These are phyloP conservation scores for Cyrtodaria siliqua DNA, from an alignment of 2,888 invertebrate species.

Conservation along the genomic window DNA sequence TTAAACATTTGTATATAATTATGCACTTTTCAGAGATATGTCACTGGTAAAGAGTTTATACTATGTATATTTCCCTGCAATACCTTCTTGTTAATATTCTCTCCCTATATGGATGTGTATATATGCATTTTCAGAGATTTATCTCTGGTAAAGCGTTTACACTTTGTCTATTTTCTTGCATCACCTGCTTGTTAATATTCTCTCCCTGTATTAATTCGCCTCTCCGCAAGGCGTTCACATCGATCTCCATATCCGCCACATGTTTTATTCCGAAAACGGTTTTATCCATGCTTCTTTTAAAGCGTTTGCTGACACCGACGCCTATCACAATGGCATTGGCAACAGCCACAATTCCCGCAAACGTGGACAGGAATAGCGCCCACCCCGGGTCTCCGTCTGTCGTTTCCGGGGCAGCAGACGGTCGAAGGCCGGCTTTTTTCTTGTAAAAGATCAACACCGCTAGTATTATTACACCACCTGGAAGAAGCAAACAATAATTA, in stretches of 20 bases:
- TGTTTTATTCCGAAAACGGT: conserved; percentile 41
- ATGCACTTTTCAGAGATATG: too few relatives aligned
- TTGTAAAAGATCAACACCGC: conserved; percentile 69
- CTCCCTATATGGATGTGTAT: too few relatives aligned
- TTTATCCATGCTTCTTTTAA: neutral
- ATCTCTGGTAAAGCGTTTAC: too few relatives aligned
- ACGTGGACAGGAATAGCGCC: conserved; percentile 48
- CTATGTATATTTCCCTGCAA: too few relatives aligned
- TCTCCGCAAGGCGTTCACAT: conserved; percentile 49
- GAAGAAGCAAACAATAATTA: conserved; percentile 17
- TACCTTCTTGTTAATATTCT: too few relatives aligned
- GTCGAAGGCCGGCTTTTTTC: conserved; percentile 67
- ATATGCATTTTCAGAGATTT: too few relatives aligned
- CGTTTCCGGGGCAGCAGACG: conserved; percentile 57
- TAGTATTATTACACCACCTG: conserved; percentile 63
- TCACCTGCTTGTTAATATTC: neutral
- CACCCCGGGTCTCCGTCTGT: conserved; percentile 48
- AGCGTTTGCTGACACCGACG: conserved; percentile 12
- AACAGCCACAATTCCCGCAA: conserved; percentile 37
- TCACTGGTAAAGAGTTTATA: too few relatives aligned
- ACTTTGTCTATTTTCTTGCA: too few relatives aligned
- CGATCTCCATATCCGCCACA: conserved; percentile 38
- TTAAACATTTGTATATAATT: too few relatives aligned
- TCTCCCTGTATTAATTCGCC: conserved; percentile 30
- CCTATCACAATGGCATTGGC: conserved; percentile 44